Evolutionary conservation across 2,888 invertebrate genomes (phyloP), one percentile per base, ranked within the genome.

Genomic region (Caenorhabditis sp.): DNA sequence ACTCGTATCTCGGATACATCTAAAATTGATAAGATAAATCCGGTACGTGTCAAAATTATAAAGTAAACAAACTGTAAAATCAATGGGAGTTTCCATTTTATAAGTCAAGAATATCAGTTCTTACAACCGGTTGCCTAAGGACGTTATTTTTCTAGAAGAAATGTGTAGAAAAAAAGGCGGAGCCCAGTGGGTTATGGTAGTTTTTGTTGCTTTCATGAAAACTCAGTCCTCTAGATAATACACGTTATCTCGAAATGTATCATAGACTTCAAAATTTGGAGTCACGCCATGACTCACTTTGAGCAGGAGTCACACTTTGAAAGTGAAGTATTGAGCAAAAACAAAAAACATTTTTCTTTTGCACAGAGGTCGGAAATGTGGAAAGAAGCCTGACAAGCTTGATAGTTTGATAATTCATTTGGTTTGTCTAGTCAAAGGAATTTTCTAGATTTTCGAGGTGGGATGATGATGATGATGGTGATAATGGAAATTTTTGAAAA

Each of bases 401-500:
- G 58, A 68, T 68, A 68, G 59, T 68, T 68, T 68, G 68, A 68
- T 68, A 68, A 66, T 66, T 68, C 58, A 41, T 39, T 59, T 59
- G 68, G 41, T 59, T 68, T 48, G 58, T 68, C 58, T 59, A 58
- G 35, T 59, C 66, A 35, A 35, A 48, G 17, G 11, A 48, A 17
- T 24, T 41, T 15, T 43, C 17, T 20, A 35, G 39, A 39, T 26
- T 46, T 27, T 46, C 56, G 56, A 27, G 35, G 32, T 17, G 41
- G 37, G 24, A 37, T 30, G 55, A 37, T 46, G 55, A 39, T 32
- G 52, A 24, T n/a, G 46, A 55, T 30, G 15, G 41, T 30, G 32
- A 41, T 13, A 35, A 35, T 35, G 2, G 13, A 35, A 35, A 13
- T 35, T 9, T 9, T 35, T 13, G 35, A 9, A 9, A 13, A 35